These are phyloP conservation scores for Scaptomyza hsui DNA, from an alignment of 1,140 invertebrate species.

Conservation along the genomic window DNA sequence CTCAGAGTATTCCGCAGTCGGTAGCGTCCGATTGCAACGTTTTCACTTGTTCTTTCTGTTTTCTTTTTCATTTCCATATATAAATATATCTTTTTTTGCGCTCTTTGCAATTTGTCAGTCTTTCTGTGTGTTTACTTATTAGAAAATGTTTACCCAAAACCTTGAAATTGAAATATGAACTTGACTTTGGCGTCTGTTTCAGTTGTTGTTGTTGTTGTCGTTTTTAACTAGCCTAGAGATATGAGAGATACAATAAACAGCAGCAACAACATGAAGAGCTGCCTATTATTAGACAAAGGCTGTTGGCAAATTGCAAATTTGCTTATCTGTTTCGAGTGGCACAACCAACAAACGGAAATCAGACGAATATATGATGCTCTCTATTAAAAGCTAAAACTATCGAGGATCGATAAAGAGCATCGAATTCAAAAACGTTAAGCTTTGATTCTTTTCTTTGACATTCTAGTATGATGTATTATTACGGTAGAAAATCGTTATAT, in stretches of 20 bases:
- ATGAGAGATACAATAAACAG: constrained; percentile 64
- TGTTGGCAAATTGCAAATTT: constrained; percentile 52
- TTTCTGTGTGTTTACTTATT: constrained; percentile 50
- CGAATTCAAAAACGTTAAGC: too few species aligned
- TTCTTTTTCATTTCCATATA: constrained; percentile 38
- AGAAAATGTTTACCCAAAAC: constrained; percentile 71
- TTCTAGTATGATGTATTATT: too few species aligned
- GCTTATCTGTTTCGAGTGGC: constrained; percentile 37
- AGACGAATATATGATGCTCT: constrained; percentile 18
- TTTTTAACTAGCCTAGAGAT: constrained; percentile 56
- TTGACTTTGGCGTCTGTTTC: constrained; percentile 69
- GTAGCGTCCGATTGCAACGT: too few species aligned
- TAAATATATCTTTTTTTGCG: constrained; percentile 22
- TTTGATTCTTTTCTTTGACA: too few species aligned
- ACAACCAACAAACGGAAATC: neutral
- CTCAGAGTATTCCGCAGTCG: too few species aligned
- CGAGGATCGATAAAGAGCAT: too few species aligned
- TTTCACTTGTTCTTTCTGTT: constrained; percentile 36
- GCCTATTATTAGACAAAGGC: constrained; percentile 44
- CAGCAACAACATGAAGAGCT: constrained; percentile 39
- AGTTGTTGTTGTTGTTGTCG: constrained; percentile 32
- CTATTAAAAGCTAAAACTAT: too few species aligned
- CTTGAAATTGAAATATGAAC: constrained; percentile 79
- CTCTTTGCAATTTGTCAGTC: constrained; percentile 18
- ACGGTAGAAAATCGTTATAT: too few species aligned